Conservation (phyloP, 2,888 invertebrate species). For the Callyntrura guangdongensis region DNA sequence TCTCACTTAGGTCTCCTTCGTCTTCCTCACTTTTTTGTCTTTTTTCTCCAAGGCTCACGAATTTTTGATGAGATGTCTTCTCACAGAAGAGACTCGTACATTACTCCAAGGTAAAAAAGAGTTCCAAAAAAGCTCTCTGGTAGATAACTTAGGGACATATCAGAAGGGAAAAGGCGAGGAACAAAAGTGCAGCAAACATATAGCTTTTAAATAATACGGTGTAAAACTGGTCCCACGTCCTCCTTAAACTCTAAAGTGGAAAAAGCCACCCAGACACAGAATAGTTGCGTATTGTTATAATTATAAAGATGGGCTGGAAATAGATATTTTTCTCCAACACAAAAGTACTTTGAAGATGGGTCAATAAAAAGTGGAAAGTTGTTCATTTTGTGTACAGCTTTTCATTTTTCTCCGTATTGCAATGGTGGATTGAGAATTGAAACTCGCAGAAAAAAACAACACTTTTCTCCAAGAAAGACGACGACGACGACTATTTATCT, state of each 20-base stretch:
- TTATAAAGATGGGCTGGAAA: conserved; percentile 52
- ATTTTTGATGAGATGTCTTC: conserved; percentile 79
- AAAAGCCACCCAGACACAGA: neutral
- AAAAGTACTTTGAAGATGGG: conserved; percentile 35
- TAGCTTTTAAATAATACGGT: conserved; percentile 13
- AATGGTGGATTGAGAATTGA: conserved; percentile 64
- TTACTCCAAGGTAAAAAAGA: conserved; percentile 71
- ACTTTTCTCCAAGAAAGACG: conserved; percentile 5
- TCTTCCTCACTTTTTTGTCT: conserved; percentile 9
- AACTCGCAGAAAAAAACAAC: neutral
- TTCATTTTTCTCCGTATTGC: neutral
- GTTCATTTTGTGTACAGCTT: conserved; percentile 54
- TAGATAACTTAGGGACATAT: conserved; percentile 11
- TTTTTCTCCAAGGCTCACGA: conserved; percentile 69
- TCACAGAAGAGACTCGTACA: conserved; percentile 52
- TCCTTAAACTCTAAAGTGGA: neutral
- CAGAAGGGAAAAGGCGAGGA: neutral
- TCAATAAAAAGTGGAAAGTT: conserved; percentile 69
- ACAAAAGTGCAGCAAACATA: neutral
- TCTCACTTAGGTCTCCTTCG: conserved; percentile 29
- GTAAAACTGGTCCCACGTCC: conserved; percentile 5
- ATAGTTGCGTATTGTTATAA: conserved; percentile 20
- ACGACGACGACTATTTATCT: neutral
- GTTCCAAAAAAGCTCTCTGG: conserved; percentile 13
- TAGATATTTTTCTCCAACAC: neutral